Evolutionary conservation across 2,888 invertebrate genomes (phyloP).

Genomic region (Diabrotica balteata): DNA sequence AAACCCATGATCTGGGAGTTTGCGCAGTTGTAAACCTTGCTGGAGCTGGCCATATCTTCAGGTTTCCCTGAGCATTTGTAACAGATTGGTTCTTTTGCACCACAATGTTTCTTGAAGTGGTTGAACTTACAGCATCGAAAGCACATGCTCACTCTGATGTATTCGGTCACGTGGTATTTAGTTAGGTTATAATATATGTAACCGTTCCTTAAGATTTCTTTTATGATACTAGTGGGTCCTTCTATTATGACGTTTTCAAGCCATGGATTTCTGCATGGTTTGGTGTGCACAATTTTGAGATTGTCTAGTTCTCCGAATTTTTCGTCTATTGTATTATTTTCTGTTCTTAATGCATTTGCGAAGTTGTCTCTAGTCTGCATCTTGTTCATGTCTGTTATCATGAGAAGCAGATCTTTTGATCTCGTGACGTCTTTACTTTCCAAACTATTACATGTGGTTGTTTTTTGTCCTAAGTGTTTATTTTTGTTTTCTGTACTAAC

Average conservation of each 20-base stretch:
- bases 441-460: neutral
- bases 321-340: neutral
- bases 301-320: neutral
- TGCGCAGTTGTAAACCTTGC: neutral
- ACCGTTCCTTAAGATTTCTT: too few species aligned
- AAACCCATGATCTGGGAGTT: neutral
- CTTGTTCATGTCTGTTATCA: neutral
- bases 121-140: neutral
- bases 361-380: neutral
- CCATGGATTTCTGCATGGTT: neutral
- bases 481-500: neutral
- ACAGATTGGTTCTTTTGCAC: neutral
- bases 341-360: neutral
- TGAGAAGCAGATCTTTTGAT: neutral
- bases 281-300: neutral
- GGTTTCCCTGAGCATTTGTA: neutral
- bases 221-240: neutral
- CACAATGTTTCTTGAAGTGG: neutral
- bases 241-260: neutral
- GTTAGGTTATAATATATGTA: neutral
- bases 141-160: neutral
- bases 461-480: neutral
- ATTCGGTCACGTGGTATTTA: neutral
- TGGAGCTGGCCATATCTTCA: neutral
- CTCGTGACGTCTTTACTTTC: neutral